Evolutionary conservation across 2,888 invertebrate genomes (phyloP), one percentile per base, ranked within the genome.

Genomic region (Acleris cristana): DNA sequence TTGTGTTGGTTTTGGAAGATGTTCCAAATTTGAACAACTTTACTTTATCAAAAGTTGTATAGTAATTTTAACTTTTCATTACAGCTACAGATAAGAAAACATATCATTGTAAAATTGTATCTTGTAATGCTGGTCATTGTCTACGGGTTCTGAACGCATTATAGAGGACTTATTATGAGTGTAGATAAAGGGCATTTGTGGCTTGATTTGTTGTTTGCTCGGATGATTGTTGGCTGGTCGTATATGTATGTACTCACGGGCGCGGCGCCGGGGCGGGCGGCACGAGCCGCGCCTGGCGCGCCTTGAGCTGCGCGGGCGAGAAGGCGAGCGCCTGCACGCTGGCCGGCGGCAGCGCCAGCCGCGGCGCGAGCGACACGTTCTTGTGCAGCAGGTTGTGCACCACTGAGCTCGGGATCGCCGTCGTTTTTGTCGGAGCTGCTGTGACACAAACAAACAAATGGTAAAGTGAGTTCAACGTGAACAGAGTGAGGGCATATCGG

Each of bases 281-380:
- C 0, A 84, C 76, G 30, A 87, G 79, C 55, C 88, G 64, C 1
- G 87, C 83, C 74, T 85, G 86, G 0, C 88, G 53, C 61, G 86
- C 86, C 73, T 86, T 86, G 54, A 88, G 73, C 73, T 88, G 89
- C 53, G 88, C 82, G 16, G 84, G 79, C 4, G 82, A 78, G 71
- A 89, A 85, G 18, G 88, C 87, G n/a, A 89, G 84, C 18, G 88
- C 87, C 64, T 88, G 89, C 62, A 88, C 84, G 69, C 86, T 86
- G 44, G 85, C 77, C 64, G 85, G 66, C 65, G 84, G 76, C 65
- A 82, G 84, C 6, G 70, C 60, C 1, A 65, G 60, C 3, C 65
- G 65, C 56, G 54, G 64, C 63, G 62, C 69, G 58, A 86, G 66
- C 70, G 80, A 79, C n/a, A 84, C 85, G 49, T 81, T 84, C 77